phyloP scores from a whole-genome alignment of 2,113 vertebrate genomes.

The Brienomyrus brachyistius region DNA sequence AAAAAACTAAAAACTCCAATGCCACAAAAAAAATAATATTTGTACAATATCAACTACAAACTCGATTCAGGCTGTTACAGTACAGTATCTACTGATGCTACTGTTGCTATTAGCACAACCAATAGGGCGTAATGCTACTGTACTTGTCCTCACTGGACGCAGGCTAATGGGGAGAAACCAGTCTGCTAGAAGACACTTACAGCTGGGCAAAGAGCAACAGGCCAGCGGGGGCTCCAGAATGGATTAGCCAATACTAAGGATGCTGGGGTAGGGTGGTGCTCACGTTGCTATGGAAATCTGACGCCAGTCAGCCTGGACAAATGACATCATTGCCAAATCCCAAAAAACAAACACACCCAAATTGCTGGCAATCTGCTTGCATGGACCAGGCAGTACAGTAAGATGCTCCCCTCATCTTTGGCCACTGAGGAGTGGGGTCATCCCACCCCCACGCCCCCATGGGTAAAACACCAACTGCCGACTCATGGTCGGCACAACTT shows the following conservation, averaged over 20 bases:
- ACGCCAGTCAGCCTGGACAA: not conserved
- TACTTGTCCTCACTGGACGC: not conserved
- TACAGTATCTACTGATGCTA: not conserved
- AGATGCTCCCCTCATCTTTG: not conserved
- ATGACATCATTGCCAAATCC: not conserved
- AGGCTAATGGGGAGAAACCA: not conserved
- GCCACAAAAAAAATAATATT: not conserved
- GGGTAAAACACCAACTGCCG: not conserved
- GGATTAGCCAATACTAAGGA: not conserved
- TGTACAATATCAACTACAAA: not conserved
- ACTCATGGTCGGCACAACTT: not conserved
- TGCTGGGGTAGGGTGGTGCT: not conserved
- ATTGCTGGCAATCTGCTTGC: not conserved
- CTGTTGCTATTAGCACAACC: not conserved
- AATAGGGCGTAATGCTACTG: not conserved
- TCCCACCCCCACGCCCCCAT: not conserved
- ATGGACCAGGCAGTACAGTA: not conserved
- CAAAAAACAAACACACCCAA: not conserved
- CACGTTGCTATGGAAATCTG: constrained; percentile 14
- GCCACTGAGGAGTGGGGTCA: not conserved
- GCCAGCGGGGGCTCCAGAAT: not conserved
- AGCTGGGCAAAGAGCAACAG: not conserved
- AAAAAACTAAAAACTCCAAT: not conserved
- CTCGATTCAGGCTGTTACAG: not conserved
- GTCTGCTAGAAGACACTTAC: not conserved